These are phyloP conservation scores for Pelecanoides urinatrix DNA, from an alignment of 2,113 vertebrate species.

Conservation along the genomic window DNA sequence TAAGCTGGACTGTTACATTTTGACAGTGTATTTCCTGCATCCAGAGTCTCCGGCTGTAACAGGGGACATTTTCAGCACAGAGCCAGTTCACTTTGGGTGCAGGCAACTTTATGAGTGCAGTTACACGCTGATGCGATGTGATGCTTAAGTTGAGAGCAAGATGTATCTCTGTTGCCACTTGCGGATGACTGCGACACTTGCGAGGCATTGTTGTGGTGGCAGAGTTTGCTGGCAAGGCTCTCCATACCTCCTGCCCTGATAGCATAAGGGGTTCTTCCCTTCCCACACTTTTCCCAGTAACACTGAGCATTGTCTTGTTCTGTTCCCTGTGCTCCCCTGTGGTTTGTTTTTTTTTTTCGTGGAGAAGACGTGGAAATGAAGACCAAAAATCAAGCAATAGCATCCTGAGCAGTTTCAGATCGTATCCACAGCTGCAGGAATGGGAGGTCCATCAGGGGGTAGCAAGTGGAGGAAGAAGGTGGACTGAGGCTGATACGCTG, in stretches of 20 bases:
- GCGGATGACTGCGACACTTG: background rate
- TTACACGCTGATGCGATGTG: background rate
- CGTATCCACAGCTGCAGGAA: background rate
- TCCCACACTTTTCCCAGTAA: background rate
- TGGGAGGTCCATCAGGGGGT: fast-evolving
- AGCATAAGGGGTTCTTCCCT: background rate
- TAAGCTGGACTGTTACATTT: background rate
- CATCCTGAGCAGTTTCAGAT: background rate
- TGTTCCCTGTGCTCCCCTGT: background rate
- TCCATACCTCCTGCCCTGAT: background rate
- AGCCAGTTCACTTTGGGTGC: background rate
- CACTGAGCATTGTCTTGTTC: background rate
- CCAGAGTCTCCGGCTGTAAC: background rate
- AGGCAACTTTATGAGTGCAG: background rate
- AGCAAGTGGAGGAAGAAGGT: background rate
- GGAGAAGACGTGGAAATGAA: background rate
- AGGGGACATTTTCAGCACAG: fast-evolving
- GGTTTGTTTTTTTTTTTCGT: background rate
- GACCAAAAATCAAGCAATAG: background rate
- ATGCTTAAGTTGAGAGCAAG: background rate
- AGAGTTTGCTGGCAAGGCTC: background rate
- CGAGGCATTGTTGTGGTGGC: background rate
- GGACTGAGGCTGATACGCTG: background rate
- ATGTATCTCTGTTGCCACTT: background rate
- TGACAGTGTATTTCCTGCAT: background rate